Percentiles rank a stretch among this genome's conserved stretches.
These are phyloP conservation scores for Colius striatus DNA, from an alignment of 2,113 vertebrate species.

Conservation along the genomic window DNA sequence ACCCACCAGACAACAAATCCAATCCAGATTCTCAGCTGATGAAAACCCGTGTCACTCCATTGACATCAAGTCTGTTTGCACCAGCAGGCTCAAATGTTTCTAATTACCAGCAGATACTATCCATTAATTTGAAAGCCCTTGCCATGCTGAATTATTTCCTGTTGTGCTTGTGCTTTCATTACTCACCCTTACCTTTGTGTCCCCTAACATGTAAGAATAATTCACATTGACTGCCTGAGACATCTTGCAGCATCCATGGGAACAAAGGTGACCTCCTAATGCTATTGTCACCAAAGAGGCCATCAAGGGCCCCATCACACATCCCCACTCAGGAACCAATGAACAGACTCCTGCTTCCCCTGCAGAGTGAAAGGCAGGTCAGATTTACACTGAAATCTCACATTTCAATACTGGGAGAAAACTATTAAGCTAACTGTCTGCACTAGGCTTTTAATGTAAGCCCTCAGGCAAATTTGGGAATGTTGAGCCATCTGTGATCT, in stretches of 20 bases:
- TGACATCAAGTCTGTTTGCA: slow-evolving; percentile 25
- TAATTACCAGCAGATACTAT: slow-evolving; percentile 23
- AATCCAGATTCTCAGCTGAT: slow-evolving; percentile 33
- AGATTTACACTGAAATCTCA: neutral
- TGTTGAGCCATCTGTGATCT: neutral
- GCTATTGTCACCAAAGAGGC: neutral
- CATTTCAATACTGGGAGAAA: neutral
- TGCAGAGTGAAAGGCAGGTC: neutral
- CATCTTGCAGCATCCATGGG: neutral
- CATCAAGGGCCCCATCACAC: neutral
- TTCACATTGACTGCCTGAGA: neutral
- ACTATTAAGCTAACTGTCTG: neutral
- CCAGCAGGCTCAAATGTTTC: slow-evolving; percentile 36
- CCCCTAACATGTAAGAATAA: neutral
- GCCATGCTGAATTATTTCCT: neutral
- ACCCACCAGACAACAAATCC: neutral
- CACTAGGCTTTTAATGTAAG: neutral
- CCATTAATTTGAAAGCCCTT: neutral
- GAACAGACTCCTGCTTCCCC: neutral
- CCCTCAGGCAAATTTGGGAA: neutral
- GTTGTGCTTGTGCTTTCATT: neutral
- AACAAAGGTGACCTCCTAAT: neutral
- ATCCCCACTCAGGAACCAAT: neutral
- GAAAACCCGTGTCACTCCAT: slow-evolving; percentile 22
- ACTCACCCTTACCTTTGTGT: neutral